A percentile compares a stretch with the other conserved stretches of the same genome.
phyloP scores from a whole-genome alignment of 2,113 vertebrate genomes.

The Sebastes fasciatus region DNA sequence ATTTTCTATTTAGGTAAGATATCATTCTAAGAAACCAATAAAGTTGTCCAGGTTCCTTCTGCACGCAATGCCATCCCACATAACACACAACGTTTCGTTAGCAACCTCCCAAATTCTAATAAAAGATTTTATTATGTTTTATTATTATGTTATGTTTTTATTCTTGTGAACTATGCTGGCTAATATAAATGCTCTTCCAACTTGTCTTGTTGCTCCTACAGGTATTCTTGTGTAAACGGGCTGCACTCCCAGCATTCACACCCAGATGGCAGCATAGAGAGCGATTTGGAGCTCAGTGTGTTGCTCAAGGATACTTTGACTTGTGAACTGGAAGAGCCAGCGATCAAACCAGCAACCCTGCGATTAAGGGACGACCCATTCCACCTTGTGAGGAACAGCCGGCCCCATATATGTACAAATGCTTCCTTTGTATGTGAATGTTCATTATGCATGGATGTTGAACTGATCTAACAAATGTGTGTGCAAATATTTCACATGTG shows the following conservation, averaged over 20 bases:
- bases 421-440: background rate
- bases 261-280: constrained; percentile 59
- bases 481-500: background rate
- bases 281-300: background rate
- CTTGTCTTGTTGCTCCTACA: background rate
- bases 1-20: no score
- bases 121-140: no score
- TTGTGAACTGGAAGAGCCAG: background rate
- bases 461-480: background rate
- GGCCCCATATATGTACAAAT: background rate
- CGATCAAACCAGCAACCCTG: background rate
- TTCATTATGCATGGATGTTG: background rate
- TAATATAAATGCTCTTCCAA: background rate
- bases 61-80: no score
- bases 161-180: background rate
- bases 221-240: background rate
- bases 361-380: background rate
- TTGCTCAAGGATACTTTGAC: background rate
- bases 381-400: background rate
- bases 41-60: no score
- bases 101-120: no score
- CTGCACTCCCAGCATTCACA: constrained; percentile 14
- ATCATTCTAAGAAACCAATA: no score
- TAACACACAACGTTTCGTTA: no score
- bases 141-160: no score